phyloP scores from a whole-genome alignment of 1,140 invertebrate genomes.

The Dreissena rostriformis region DNA sequence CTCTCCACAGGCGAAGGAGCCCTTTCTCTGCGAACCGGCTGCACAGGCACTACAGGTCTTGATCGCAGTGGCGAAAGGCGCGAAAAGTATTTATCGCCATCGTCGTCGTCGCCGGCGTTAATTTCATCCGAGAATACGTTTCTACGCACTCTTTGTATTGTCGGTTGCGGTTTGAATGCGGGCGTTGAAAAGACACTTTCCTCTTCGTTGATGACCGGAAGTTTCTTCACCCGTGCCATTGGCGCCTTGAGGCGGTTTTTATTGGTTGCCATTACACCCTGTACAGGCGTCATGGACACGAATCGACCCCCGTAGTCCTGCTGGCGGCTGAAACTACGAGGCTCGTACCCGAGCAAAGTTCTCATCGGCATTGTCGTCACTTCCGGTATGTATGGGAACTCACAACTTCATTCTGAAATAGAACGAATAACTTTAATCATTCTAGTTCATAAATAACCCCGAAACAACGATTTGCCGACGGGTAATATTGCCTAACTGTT shows the following conservation, averaged over 20 bases:
- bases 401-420: conserved; percentile 16
- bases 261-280: conserved; percentile 35
- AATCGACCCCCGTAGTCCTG: conserved; percentile 33
- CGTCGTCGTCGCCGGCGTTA: conserved; percentile 1
- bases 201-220: conserved; percentile 65
- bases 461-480: background rate
- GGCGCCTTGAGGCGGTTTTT: conserved; percentile 54
- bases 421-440: background rate
- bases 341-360: conserved; percentile 47
- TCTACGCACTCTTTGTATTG: conserved; percentile 39
- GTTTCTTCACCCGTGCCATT: conserved; percentile 56
- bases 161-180: conserved; percentile 1
- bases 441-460: background rate
- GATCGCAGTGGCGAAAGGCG: conserved; percentile 23
- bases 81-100: background rate
- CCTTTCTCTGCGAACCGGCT: conserved; percentile 24
- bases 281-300: conserved; percentile 15
- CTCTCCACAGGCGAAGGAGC: conserved; percentile 40
- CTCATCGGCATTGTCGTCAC: conserved; percentile 35
- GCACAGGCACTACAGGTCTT: conserved; percentile 56
- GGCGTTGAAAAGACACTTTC: conserved; percentile 24
- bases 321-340: background rate
- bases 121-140: conserved; percentile 12
- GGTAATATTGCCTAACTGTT: background rate
- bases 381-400: background rate